These are phyloP conservation scores for Oncorhynchus keta DNA, from an alignment of 2,113 vertebrate genomes.

Conservation along the genomic window DNA sequence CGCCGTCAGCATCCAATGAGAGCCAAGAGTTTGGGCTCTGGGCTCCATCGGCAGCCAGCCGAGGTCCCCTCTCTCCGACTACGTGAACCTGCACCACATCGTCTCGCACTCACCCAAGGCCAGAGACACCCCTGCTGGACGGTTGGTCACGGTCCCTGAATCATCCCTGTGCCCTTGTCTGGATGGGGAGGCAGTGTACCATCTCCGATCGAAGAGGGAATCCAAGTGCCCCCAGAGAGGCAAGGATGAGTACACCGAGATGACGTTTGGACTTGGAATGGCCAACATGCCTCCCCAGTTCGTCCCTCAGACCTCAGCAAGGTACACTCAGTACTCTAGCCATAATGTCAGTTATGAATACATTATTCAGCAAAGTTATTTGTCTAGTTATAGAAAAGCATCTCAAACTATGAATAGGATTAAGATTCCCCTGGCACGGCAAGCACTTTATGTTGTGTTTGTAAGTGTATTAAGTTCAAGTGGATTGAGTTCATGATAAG, in stretches of 20 bases:
- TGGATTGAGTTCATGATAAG: too few species aligned
- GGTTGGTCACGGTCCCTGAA: slow-evolving; percentile 70
- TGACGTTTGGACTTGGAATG: slow-evolving; percentile 83
- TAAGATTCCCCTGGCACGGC: background rate
- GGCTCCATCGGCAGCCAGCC: slow-evolving; percentile 74
- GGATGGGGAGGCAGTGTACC: slow-evolving; percentile 54
- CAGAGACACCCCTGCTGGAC: slow-evolving; percentile 55
- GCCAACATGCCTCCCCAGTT: slow-evolving; percentile 78
- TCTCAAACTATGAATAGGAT: too few species aligned
- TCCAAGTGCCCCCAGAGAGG: slow-evolving; percentile 44
- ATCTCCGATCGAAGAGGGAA: slow-evolving; percentile 44
- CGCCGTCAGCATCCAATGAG: slow-evolving; percentile 67
- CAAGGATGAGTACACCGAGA: slow-evolving; percentile 86
- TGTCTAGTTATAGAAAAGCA: background rate
- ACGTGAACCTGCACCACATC: slow-evolving; percentile 85
- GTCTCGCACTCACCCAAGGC: slow-evolving; percentile 64
- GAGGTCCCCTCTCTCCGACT: slow-evolving; percentile 82
- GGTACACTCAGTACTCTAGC: slow-evolving; percentile 30
- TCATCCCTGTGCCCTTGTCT: slow-evolving; percentile 68
- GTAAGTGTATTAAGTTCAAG: too few species aligned
- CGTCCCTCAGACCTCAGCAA: slow-evolving; percentile 70
- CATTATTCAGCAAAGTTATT: background rate
- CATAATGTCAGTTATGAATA: background rate
- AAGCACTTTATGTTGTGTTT: too few species aligned
- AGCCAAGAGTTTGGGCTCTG: slow-evolving; percentile 75